phyloP scores from a whole-genome alignment of 1,140 invertebrate species.

The Drosophila prosaltans region DNA sequence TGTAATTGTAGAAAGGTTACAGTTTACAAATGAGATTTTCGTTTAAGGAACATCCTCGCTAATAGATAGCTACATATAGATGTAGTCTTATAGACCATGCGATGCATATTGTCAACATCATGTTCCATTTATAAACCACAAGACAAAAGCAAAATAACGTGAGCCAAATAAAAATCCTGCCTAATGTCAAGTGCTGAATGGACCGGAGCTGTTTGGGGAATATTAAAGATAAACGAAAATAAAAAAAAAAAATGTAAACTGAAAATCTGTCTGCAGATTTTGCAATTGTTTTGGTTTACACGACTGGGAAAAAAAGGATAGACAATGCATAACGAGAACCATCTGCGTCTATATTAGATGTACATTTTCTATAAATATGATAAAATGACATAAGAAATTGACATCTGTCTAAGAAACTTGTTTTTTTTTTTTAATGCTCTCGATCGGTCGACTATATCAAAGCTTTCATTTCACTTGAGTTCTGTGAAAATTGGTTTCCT shows the following conservation, averaged over 20 bases:
- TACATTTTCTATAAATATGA: too few species aligned
- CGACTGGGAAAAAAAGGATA: neutral
- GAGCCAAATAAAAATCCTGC: conserved; percentile 21
- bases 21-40: conserved; percentile 4
- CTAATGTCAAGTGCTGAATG: conserved; percentile 31
- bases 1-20: too few species aligned
- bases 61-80: neutral
- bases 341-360: too few species aligned
- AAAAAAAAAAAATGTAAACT: conserved; percentile 35
- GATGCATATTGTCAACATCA: conserved; percentile 24
- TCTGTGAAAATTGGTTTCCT: neutral
- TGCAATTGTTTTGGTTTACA: conserved; percentile 25
- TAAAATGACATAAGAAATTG: too few species aligned
- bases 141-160: conserved; percentile 8
- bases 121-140: conserved; percentile 36
- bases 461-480: too few species aligned
- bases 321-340: neutral
- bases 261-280: conserved; percentile 34
- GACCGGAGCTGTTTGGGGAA: conserved; percentile 1
- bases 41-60: conserved; percentile 25
- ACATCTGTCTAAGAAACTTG: too few species aligned
- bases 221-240: conserved; percentile 56
- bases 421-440: too few species aligned
- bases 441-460: too few species aligned
- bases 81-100: conserved; percentile 2